Percentiles rank a stretch among this genome's conserved stretches.
Conservation (phyloP, 2,888 invertebrate genomes). For the Limulus polyphemus region DNA sequence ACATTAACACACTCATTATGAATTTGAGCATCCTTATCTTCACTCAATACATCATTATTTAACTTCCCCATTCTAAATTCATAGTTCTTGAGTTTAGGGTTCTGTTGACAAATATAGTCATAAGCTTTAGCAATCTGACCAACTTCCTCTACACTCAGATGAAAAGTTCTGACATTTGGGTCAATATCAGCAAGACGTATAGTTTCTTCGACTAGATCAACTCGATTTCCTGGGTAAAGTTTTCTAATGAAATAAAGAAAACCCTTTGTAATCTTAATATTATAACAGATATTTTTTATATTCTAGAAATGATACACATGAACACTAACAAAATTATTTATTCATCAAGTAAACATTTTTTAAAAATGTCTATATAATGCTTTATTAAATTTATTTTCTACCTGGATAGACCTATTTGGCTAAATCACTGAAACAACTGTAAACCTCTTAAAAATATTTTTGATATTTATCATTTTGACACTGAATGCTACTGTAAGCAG, state of each 20-base stretch:
- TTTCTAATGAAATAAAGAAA: conserved; percentile 37
- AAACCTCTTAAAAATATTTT: no score
- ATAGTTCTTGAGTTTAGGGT: conserved; percentile 42
- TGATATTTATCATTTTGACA: no score
- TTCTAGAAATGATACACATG: no score
- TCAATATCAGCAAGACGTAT: conserved; percentile 58
- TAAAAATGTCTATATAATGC: conserved; percentile 2
- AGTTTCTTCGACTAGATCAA: conserved; percentile 53
- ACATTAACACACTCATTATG: no score
- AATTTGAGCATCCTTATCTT: no score
- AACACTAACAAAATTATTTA: no score
- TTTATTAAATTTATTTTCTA: no score
- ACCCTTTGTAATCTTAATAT: background rate
- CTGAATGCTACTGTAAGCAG: no score
- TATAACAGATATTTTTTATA: background rate
- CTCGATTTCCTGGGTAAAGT: conserved; percentile 58
- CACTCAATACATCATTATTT: no score
- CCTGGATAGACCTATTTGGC: no score
- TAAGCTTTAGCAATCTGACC: conserved; percentile 63
- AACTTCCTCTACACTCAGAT: conserved; percentile 66
- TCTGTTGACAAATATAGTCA: conserved; percentile 47
- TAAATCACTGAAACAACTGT: no score
- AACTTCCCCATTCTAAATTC: conserved; percentile 48
- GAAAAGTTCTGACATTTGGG: conserved; percentile 53
- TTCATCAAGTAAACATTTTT: no score